Conservation (phyloP, 2,113 vertebrate genomes). For the Neoarius graeffei region DNA sequence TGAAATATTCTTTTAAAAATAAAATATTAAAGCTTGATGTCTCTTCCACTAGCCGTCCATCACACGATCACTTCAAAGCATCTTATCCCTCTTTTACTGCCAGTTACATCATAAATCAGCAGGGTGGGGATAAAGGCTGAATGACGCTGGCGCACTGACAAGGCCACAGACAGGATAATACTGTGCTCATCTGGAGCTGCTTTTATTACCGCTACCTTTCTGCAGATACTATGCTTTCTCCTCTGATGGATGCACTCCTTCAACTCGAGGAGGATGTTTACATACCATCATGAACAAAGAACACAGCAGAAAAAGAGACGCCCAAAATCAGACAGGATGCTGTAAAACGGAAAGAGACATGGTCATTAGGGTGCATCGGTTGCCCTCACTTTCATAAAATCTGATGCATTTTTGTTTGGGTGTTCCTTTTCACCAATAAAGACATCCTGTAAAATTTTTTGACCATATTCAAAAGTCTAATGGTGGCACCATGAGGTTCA, state of each 20-base stretch:
- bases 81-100: constrained; percentile 46
- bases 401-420: too few relatives aligned
- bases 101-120: constrained; percentile 53
- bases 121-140: constrained; percentile 31
- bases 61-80: constrained; percentile 43
- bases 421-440: too few relatives aligned
- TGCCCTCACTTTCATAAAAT: too few relatives aligned
- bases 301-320: background rate
- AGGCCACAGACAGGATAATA: constrained; percentile 56
- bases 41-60: constrained; percentile 39
- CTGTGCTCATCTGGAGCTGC: constrained; percentile 56
- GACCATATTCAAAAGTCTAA: too few relatives aligned
- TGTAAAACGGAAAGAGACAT: background rate
- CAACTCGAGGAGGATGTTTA: constrained; percentile 23
- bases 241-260: constrained; percentile 34
- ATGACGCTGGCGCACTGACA: constrained; percentile 29
- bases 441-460: too few relatives aligned
- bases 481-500: too few relatives aligned
- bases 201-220: constrained; percentile 65
- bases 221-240: constrained; percentile 56
- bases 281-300: constrained; percentile 1
- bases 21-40: constrained; percentile 43
- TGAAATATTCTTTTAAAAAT: constrained; percentile 45
- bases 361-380: too few relatives aligned
- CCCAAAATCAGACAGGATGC: background rate